Conservation (phyloP, 2,113 vertebrate genomes). For the Scatophagus argus region DNA sequence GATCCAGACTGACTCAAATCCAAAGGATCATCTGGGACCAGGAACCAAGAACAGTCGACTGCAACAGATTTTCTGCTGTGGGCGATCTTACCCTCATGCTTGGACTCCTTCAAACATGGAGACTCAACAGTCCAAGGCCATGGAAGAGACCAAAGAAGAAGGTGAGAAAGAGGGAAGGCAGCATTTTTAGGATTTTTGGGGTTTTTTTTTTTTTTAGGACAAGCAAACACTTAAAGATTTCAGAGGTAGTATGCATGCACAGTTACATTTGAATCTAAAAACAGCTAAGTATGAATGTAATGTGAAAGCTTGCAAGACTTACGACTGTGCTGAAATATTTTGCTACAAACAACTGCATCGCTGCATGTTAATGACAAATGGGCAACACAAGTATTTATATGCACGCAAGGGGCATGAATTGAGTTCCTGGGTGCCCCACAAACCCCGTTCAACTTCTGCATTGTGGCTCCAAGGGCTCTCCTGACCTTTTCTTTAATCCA, state of each 20-base stretch:
- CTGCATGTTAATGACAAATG: background rate
- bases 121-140: conserved; percentile 13
- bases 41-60: background rate
- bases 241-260: background rate
- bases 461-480: conserved; percentile 40
- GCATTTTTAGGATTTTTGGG: no score
- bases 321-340: background rate
- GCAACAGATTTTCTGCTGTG: background rate
- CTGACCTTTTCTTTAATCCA: conserved; percentile 54
- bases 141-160: conserved; percentile 46
- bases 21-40: conserved; percentile 11
- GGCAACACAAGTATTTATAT: conserved; percentile 11
- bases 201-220: background rate
- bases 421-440: background rate
- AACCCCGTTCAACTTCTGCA: background rate
- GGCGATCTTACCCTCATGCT: background rate
- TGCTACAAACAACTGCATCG: background rate
- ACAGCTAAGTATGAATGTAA: background rate
- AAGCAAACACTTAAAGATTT: background rate
- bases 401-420: conserved; percentile 1
- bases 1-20: conserved; percentile 37
- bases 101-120: conserved; percentile 56
- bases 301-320: background rate
- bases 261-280: background rate
- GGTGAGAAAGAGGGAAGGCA: no score